Percentiles rank a stretch among this genome's conserved stretches.
Conservation (phyloP, 2,113 vertebrate species). For the Bagarius yarrelli region DNA sequence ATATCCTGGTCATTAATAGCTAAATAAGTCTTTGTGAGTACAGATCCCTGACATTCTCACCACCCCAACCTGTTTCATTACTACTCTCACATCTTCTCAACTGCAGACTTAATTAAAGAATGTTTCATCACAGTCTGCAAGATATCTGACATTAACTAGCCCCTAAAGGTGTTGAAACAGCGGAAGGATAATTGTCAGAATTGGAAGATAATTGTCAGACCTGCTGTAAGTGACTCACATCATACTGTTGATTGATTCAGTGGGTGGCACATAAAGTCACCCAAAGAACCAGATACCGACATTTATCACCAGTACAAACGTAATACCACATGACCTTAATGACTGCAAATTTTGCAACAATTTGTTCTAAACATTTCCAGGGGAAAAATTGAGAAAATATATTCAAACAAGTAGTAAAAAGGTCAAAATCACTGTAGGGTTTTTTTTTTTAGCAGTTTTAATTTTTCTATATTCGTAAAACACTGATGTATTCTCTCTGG, state of each 20-base stretch:
- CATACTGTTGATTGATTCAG: background rate
- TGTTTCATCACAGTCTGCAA: slow-evolving; percentile 8
- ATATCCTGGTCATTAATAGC: background rate
- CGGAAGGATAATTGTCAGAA: background rate
- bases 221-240: background rate
- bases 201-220: slow-evolving; percentile 8
- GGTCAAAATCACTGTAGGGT: background rate
- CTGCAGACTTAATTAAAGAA: slow-evolving; percentile 10
- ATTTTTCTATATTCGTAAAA: background rate
- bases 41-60: slow-evolving; percentile 18
- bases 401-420: background rate
- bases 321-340: background rate
- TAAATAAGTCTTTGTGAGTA: background rate
- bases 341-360: background rate
- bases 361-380: background rate
- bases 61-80: slow-evolving; percentile 10
- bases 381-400: background rate
- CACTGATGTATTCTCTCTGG: too few relatives aligned
- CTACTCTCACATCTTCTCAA: slow-evolving; percentile 23
- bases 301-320: background rate
- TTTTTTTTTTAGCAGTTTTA: background rate
- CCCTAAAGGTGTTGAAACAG: background rate
- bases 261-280: background rate
- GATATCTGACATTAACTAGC: background rate
- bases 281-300: background rate